Evolutionary conservation across 2,113 vertebrate genomes (phyloP), one percentile per base, ranked within the genome.

Genomic region (Phylloscopus trochiloides): DNA sequence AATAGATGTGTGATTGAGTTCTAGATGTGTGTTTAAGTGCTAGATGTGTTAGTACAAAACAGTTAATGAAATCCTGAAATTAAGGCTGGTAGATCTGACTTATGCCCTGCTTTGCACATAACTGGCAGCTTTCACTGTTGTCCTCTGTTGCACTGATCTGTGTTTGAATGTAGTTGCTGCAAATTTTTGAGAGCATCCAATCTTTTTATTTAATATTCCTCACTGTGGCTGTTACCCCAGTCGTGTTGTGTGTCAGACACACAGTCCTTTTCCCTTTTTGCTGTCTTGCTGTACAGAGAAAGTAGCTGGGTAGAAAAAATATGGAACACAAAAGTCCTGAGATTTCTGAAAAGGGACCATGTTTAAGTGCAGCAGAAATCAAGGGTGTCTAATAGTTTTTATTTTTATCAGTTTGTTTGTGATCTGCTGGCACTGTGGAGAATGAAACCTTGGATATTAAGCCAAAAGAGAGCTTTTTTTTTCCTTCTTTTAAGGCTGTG

Each of bases 101-200:
- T 79, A 29, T 50, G 87, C 89, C 92, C 91, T 93, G 81, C 94
- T 96, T 96, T 95, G 94, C 95, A 96, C 92, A 74, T 80, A 71
- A 72, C 67, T 66, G 91, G 95, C 87, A 90, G 75, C 73, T 94
- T 59, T 90, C 61, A 51, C 94, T 70, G 1, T 77, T 86, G 75
- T 95, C 90, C 61, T 87, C 17, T 86, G 68, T 88, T 86, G 84
- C 85, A 68, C 89, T 94, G 84, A 88, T 92, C 55, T 66, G 32
- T 91, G 47, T 96, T 52, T 94, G 88, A 88, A 73, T 61, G 85
- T 94, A 71, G 63, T 58, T 55, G 58, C 82, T 94, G 57, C 47
- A 34, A 66, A 81, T 72, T 58, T 89, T 68, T 50, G 24, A 90
- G 77, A 72, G 75, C 58, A 75, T 75, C 71, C 54, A 34, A 48